Evolutionary conservation across 2,888 invertebrate genomes (phyloP).

Genomic region (Diogma glabrata): DNA sequence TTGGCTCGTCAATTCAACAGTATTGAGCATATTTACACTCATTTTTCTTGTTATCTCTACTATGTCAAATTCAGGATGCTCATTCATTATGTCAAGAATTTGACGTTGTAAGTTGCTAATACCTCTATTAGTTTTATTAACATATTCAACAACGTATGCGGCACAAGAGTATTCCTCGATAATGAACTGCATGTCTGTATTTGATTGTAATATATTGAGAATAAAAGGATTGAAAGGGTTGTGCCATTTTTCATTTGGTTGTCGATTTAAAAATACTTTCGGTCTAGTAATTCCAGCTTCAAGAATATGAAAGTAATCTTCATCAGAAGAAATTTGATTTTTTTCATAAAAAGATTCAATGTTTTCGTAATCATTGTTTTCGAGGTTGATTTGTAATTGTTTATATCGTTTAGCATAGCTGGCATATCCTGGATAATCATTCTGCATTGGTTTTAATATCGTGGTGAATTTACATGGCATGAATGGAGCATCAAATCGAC

Average conservation of each 20-base stretch:
- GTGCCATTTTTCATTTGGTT: too few species aligned
- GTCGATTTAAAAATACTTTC: too few species aligned
- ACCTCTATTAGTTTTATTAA: too few species aligned
- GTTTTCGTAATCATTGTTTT: constrained; percentile 20
- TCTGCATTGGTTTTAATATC: constrained; percentile 16
- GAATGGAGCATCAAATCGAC: constrained; percentile 25
- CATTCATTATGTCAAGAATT: too few species aligned
- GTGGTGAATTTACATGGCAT: constrained; percentile 20
- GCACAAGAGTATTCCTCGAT: too few species aligned
- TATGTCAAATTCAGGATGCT: too few species aligned
- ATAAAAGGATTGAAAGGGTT: too few species aligned
- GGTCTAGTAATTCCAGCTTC: constrained; percentile 21
- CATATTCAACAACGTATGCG: too few species aligned
- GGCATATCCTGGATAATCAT: neutral
- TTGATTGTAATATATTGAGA: too few species aligned
- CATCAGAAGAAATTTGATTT: constrained; percentile 10
- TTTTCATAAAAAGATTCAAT: neutral
- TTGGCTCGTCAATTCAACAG: constrained; percentile 29
- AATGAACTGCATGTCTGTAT: too few species aligned
- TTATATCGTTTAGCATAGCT: constrained; percentile 9
- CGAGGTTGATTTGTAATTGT: constrained; percentile 22
- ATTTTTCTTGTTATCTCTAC: too few species aligned
- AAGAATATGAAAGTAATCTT: constrained; percentile 1
- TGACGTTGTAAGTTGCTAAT: too few species aligned
- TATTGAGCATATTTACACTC: constrained; percentile 27